Evolutionary conservation across 1,140 invertebrate genomes (phyloP), one percentile per base, ranked within the genome.

Genomic region (Potamilus streckersoni): DNA sequence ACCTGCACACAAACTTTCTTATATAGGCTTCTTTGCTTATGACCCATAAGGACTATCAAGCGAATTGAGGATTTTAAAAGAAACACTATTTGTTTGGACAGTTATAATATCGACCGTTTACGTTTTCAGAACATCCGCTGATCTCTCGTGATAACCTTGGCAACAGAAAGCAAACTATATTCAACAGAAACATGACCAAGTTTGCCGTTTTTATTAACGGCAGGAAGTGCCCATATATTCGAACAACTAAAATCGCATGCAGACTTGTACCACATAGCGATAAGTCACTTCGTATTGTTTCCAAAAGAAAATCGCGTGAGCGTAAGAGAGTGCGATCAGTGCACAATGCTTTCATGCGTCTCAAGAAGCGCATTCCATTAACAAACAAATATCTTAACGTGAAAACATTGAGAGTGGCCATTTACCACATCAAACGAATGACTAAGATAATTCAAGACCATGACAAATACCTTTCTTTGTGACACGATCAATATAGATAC

Each of bases 251-350:
- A 61, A 68, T 72, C 12, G 59, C 69, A 12, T 86, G 85, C 73
- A 83, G 81, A 56, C 85, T 85, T 71, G 74, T 84, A 16, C 85
- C 84, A 6, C 83, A 86, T 76, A 79, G 80, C 27, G 79, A 83
- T 63, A 85, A 86, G 69, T 80, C 85, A 61, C 93, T 95, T 63
- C 95, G 96, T 14, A 95, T 96, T 0, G 96, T 98, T 14, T 95
- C 96, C 0, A 91, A 96, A 68, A 92, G 97, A 80, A 98, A 98
- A 90, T 96, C 96, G 16, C 92, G 97, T 0, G 97, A 98, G 89
- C 90, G 96, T 69, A 97, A 97, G 87, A 93, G 97, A 71, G 97
- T 98, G 23, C 97, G 97, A 89, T 95, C 97, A 92, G 96, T 97
- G 76, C 59, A 97, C 89, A 94, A 96, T 59, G 85, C 87, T 2